These are phyloP conservation scores for Acleris laterana DNA, from an alignment of 2,888 invertebrate genomes.

Conservation along the genomic window DNA sequence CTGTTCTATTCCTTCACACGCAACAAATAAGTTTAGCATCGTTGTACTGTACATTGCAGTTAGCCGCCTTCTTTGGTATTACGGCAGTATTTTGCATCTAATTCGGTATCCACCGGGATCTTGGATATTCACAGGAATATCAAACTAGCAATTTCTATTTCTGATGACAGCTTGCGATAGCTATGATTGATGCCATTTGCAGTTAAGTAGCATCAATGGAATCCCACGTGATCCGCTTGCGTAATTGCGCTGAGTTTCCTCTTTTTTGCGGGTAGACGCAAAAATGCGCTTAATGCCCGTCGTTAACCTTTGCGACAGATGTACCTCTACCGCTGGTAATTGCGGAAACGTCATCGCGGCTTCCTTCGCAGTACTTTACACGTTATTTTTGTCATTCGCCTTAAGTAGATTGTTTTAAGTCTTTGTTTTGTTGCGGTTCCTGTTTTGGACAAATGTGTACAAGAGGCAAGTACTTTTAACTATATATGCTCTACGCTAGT, in stretches of 20 bases:
- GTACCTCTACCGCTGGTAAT: constrained; percentile 63
- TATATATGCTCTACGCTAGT: no score
- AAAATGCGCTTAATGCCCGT: constrained; percentile 65
- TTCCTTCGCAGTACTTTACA: constrained; percentile 45
- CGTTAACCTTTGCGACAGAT: constrained; percentile 75
- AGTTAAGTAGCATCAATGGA: constrained; percentile 2
- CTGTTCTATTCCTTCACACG: no score
- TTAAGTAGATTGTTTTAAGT: constrained; percentile 39
- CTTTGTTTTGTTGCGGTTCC: constrained; percentile 38
- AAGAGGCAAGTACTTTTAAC: no score
- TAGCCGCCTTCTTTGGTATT: no score
- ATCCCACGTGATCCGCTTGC: constrained; percentile 14
- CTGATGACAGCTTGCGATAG: background rate
- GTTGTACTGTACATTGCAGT: no score
- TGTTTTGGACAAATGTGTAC: background rate
- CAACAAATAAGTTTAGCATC: no score
- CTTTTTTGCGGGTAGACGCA: constrained; percentile 58
- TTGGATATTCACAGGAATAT: no score
- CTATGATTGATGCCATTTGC: constrained; percentile 5
- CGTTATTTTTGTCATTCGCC: constrained; percentile 45
- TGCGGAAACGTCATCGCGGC: constrained; percentile 64
- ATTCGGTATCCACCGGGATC: no score
- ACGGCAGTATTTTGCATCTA: no score
- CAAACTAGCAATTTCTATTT: no score
- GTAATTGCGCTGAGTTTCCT: constrained; percentile 47